Evolutionary conservation across 2,888 invertebrate species (phyloP).

Genomic region (Hymenopus coronatus): DNA sequence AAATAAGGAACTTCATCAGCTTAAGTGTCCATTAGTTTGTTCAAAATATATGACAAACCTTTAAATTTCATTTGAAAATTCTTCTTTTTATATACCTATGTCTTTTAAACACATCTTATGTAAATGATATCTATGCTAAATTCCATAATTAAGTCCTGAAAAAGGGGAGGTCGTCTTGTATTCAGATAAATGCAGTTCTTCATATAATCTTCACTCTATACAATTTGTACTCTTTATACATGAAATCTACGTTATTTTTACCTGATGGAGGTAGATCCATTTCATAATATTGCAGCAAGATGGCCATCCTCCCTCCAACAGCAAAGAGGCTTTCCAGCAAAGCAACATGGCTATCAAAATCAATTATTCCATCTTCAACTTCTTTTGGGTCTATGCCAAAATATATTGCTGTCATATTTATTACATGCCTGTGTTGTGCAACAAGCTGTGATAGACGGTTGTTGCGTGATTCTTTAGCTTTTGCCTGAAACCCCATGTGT

Average conservation of each 20-base stretch:
- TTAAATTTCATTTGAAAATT: too few relatives aligned
- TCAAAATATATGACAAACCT: too few relatives aligned
- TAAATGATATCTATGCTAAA: too few relatives aligned
- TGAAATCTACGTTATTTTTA: constrained; percentile 41
- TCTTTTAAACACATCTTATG: too few relatives aligned
- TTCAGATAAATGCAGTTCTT: too few relatives aligned
- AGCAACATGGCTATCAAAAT: constrained; percentile 61
- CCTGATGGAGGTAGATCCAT: constrained; percentile 64
- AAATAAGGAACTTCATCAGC: too few relatives aligned
- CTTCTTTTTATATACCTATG: too few relatives aligned
- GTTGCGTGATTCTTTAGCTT: constrained; percentile 60
- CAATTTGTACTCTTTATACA: too few relatives aligned
- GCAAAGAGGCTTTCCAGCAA: constrained; percentile 60
- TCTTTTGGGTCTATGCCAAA: constrained; percentile 54
- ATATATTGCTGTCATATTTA: constrained; percentile 63
- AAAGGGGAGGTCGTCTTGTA: too few relatives aligned
- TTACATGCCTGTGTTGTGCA: constrained; percentile 60
- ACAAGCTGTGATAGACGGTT: constrained; percentile 50
- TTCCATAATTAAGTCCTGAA: too few relatives aligned
- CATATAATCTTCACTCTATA: too few relatives aligned
- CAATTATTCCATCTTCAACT: constrained; percentile 68
- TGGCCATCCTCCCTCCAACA: constrained; percentile 55
- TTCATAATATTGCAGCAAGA: neutral
- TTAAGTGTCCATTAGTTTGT: too few relatives aligned
- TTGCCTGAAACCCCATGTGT: constrained; percentile 48